phyloP scores from a whole-genome alignment of 2,888 invertebrate species.

The Phyto melanocephala region DNA sequence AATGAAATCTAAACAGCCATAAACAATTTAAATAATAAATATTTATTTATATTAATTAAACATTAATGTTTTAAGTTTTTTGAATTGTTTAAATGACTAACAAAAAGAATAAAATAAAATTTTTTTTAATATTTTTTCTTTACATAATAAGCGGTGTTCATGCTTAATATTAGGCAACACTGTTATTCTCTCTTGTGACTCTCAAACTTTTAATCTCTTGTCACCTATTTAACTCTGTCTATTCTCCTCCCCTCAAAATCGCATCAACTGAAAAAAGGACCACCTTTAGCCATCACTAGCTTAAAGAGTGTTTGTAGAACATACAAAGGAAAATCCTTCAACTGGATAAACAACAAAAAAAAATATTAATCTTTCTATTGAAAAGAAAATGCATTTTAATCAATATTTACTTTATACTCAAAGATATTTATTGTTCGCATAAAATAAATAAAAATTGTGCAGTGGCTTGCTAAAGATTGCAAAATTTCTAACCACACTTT shows the following conservation, averaged over 20 bases:
- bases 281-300: background rate
- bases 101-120: no score
- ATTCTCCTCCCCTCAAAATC: no score
- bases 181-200: background rate
- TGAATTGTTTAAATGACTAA: no score
- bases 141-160: no score
- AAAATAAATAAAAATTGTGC: constrained; percentile 3
- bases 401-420: constrained; percentile 49
- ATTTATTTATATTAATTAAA: no score
- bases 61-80: no score
- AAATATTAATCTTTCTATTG: constrained; percentile 38
- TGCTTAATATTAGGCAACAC: background rate
- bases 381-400: constrained; percentile 38
- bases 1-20: background rate
- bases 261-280: background rate
- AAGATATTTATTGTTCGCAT: constrained; percentile 4
- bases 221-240: background rate
- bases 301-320: background rate
- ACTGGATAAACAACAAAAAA: background rate
- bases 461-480: background rate
- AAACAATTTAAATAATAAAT: background rate
- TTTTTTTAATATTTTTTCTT: no score
- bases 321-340: constrained; percentile 29
- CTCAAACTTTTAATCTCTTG: background rate
- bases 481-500: background rate